phyloP scores from a whole-genome alignment of 2,113 vertebrate genomes.

The Chaetorhynchus papuensis region DNA sequence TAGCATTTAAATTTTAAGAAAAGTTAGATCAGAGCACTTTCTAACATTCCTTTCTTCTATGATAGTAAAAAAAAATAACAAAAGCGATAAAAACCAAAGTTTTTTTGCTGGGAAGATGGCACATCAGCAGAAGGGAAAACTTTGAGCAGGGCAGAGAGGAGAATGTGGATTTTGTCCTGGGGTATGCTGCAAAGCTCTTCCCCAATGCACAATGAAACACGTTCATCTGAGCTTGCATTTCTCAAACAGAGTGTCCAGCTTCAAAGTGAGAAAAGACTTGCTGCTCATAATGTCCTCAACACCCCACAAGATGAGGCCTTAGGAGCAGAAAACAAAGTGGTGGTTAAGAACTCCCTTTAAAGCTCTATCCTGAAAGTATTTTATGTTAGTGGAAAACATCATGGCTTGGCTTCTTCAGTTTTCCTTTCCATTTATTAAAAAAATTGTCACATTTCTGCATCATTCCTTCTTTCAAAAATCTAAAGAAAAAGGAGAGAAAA shows the following conservation, averaged over 20 bases:
- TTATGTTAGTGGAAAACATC: not conserved
- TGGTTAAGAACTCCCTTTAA: not conserved
- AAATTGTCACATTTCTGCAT: not conserved
- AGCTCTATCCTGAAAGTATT: not conserved
- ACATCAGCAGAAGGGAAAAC: not conserved
- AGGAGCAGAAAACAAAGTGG: not conserved
- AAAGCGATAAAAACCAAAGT: not conserved
- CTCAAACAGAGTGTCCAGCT: not conserved
- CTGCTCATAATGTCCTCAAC: not conserved
- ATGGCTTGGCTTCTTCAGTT: not conserved
- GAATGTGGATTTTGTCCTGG: not conserved
- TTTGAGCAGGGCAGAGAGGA: not conserved
- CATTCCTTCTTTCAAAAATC: not conserved
- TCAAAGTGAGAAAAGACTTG: not conserved
- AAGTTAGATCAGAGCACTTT: conserved; percentile 15
- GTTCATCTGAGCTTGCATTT: not conserved
- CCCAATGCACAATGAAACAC: accelerated
- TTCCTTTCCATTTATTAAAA: not conserved
- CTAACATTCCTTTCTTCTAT: not conserved
- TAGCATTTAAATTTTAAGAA: conserved; percentile 1
- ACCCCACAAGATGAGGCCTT: not conserved
- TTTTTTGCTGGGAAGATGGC: not conserved
- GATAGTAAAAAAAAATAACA: not conserved
- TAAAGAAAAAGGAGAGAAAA: not conserved
- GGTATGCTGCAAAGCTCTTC: not conserved